Base-by-base conservation (phyloP, 2,113 vertebrate species). In the Microcebus tavaratra region DNA sequence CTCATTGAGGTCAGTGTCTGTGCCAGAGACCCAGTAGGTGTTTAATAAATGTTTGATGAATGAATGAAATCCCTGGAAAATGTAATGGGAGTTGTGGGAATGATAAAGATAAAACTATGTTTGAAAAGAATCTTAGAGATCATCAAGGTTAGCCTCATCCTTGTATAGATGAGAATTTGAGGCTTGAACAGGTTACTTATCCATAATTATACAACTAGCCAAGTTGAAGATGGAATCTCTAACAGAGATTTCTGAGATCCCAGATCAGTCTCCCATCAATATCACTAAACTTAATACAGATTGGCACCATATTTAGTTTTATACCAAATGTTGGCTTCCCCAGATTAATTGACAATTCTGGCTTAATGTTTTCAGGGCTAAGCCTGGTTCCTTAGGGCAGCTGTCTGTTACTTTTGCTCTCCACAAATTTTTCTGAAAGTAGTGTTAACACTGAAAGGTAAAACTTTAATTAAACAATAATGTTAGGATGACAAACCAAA, bases 401-500 rank as follows among this genome's bases (percentile, higher is more conserved):
- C 45, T 93, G 48, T 78, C 70, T 91, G 18, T 90, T 48, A 21
- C 2, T 68, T 1, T 57, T 91, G 34, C 5, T 83, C 29, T 73
- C 4, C 39, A 75, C 25, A 91, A 73, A 76, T 79, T 94, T 96
- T 95, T 96, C 92, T 45, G 83, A 79, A 91, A 89, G 34, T 50
- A 53, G 3, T 96, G 55, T 59, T 75, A 90, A 84, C 55, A 70
- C 3, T 92, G 92, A 96, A 68, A 95, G 72, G 25, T 82, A 83
- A 94, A 95, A 97, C 61, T 95, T 94, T 55, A 85, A 79, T 73
- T 78, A 92, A 93, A 80, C n/a, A 72, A n/a, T 65, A 14, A 89
- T 83, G 36, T 75, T 97, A 91, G n/a, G 73, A 92, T 53, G 50
- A 83, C 92, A 83, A 90, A 63, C 39, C 27, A 81, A 95, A 97